A percentile compares a stretch with the other conserved stretches of the same genome.
These are phyloP conservation scores for Astur gentilis DNA, from an alignment of 2,113 vertebrate species.

Conservation along the genomic window DNA sequence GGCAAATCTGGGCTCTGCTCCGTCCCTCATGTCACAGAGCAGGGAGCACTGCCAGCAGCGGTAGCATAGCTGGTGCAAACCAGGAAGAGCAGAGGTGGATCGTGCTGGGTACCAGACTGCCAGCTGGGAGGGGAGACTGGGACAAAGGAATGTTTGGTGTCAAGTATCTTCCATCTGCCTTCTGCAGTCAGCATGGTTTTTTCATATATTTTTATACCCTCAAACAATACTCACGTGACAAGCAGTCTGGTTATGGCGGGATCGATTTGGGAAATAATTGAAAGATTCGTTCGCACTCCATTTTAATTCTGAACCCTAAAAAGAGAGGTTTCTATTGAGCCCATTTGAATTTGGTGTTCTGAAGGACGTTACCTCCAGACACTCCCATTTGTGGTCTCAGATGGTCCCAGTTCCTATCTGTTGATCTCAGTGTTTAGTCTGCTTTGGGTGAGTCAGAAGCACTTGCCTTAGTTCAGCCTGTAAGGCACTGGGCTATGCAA, in stretches of 20 bases:
- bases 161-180: not conserved
- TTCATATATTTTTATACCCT: fast-evolving
- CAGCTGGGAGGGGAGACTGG: not conserved
- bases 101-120: fast-evolving
- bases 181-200: not conserved
- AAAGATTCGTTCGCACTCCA: not conserved
- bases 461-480: not conserved
- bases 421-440: not conserved
- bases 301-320: not conserved
- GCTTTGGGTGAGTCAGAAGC: too few relatives aligned
- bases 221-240: not conserved
- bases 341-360: not conserved
- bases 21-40: fast-evolving
- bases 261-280: not conserved
- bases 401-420: fast-evolving
- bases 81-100: not conserved
- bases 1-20: not conserved
- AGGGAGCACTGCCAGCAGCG: not conserved
- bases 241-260: not conserved
- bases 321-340: not conserved
- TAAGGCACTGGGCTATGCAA: fast-evolving
- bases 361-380: not conserved
- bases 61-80: not conserved
- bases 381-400: not conserved
- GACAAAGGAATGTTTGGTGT: fast-evolving